Evolutionary conservation across 2,888 invertebrate genomes (phyloP), one percentile per base, ranked within the genome.

Genomic region (Diabrotica balteata): DNA sequence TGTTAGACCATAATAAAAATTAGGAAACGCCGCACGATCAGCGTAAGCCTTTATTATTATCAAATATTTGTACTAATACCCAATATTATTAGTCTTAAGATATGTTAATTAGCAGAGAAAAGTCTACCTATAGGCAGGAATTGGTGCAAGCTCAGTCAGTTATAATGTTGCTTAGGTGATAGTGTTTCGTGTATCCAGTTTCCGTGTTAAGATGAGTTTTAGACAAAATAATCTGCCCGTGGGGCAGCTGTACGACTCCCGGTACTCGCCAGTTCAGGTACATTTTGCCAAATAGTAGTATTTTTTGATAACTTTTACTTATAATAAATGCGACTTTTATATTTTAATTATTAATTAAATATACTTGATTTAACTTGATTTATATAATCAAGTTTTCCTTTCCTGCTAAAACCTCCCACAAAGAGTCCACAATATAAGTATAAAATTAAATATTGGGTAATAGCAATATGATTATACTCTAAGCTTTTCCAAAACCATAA

Each of bases 201-300:
- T 45, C 0, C 11, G n/a, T 45, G 17, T 55, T 47, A 59, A 63
- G 44, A 66, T 69, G 63, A 72, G 68, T 49, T 67, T 67, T 11
- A 63, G 66, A 22, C 54, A 50, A 2, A 49, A 67, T 17, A 74
- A 76, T 63, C 62, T 80, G 55, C 74, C 77, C 2, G 71, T 72
- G 7, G 73, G 77, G 2, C 76, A 77, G 66, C 49, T 79, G 7
- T 81, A 79, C 62, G 79, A 80, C 62, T 78, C 79, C 7, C 73
- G 77, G 60, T 79, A 78, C 70, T 74, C 77, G 8, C 75, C 80
- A 7, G 76, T 80, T 7, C 78, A 81, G 77, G 79, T 79, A 73
- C 59, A 44, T 54, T 11, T 53, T 63, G 43, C 62, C 58, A 46
- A 50, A 64, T 53, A 51, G 4, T 47, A 60, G 50, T 54, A 59